Evolutionary conservation across 1,140 invertebrate species (phyloP), one percentile per base, ranked within the genome.

Genomic region (Ditylenchus dipsaci): DNA sequence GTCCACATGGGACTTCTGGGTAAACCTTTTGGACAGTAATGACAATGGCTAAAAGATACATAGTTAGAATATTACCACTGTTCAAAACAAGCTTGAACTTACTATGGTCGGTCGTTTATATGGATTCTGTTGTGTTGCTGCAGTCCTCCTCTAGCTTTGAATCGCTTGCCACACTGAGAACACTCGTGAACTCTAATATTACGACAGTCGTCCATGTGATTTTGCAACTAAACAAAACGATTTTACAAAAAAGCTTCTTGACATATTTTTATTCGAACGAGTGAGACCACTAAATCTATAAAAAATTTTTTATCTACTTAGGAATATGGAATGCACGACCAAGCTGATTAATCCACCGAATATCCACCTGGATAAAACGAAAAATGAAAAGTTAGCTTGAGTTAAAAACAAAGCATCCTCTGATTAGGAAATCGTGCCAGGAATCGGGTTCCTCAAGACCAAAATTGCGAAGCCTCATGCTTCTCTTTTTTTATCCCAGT

Each of bases 121-220:
- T 81, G 79, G 19, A 80, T 80, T 26, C 79, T 57, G 49, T 73
- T 72, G 69, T 81, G 79, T 63, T 81, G 79, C 27, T 81, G 77
- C 19, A 81, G 72, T 13, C 80, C 80, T 5, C 80, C 80, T 3
- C 78, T 66, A 0, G 80, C 78, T 68, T 82, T 81, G 73, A 81
- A 81, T 9, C 69, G 67, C 30, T 71, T 71, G 0, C 69, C 69
- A 38, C 69, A 71, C n/a, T 74, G 69, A n/a, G 63, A 26, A 56
- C 69, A 71, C 26, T 71, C 69, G 67, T 71, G 69, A 19, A 73
- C 61, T 23, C 69, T 0, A 30, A 71, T 17, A 71, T 74, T 47
- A 23, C 69, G 60, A 30, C 69, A 71, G 9, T 71, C 69, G 23
- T 71, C 69, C 23, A 71, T 43, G 56, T 71, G 69, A 26, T 33